Evolutionary conservation across 1,140 invertebrate species (phyloP), one percentile per base, ranked within the genome.

Genomic region (Lepidurus packardi): DNA sequence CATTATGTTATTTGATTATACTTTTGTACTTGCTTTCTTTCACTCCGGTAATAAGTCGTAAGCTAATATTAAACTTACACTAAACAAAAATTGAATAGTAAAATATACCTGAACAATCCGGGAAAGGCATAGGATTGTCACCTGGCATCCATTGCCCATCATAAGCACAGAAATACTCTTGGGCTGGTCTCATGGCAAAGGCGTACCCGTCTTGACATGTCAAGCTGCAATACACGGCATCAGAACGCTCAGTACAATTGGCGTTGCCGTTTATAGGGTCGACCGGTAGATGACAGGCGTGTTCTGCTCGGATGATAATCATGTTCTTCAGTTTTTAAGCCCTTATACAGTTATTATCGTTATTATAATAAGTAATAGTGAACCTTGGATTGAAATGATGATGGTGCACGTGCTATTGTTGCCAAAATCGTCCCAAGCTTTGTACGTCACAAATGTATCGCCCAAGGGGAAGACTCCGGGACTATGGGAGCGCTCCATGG

Each of bases 341-440:
- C 13, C 53, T 13, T n/a, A 65, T 65, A 65, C 53, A 7, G 8
- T 65, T 21, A n/a, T 65, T 65, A 13, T 21, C 53, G 13, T 21
- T 47, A 47, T 21, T 7, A 65, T 16, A 21, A n/a, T 1, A 16
- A 21, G 53, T 16, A 16, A 76, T 16, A 76, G 34, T 11, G 41
- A 25, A 91, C 90, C 89, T 86, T 90, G 85, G n/a, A 92, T 86
- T 13, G 87, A 89, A 25, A 92, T 87, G 78, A 88, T 88, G 13
- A 92, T 82, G 9, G 85, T 82, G 81, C 91, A 92, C 7, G 83
- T 87, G 74, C 85, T 89, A 47, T 84, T 86, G 82, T 92, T 92
- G 53, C 88, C 88, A 43, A 85, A 87, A 24, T 83, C 81, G 82
- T 92, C 91, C 45, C 81, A 84, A 1, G 90, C 91, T 9, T 83